Base-by-base conservation (phyloP, 2,888 invertebrate species). In the Caenorhabditis imperialis region DNA sequence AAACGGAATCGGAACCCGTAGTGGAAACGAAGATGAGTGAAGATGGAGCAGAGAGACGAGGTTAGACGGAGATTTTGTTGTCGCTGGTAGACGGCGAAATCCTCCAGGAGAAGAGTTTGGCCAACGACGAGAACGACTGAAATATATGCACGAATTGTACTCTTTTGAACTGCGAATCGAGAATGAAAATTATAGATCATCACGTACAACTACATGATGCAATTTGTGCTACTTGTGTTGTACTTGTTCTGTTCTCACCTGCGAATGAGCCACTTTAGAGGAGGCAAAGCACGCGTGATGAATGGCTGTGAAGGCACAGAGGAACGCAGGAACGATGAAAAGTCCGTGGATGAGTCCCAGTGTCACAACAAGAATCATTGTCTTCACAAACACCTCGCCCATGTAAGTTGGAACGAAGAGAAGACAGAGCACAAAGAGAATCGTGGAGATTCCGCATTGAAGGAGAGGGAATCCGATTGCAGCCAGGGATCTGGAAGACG, bases 301-400 rank as follows among this genome's bases (percentile, higher is more conserved):
- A 25, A 83, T 70, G n/a, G 78, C 60, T n/a, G 85, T 78, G 42
- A 86, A 77, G 6, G 84, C 78, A 65, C 84, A 86, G 7, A 86
- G 74, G 58, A 84, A 77, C 25, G 82, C 79, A 2, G 86, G 86
- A 30, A 86, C 81, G 48, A 86, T 63, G 54, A 86, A 72, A 3
- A 86, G 72, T 47, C 83, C 86, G 45, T 86, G 86, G 30, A 86
- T 71, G 7, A 86, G 76, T 7, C 85, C 85, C 4, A 86, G 73
- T 6, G 79, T 74, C 6, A 86, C 85, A 23, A 86, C 85, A n/a
- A 86, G 78, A 16, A 86, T 78, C 84, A 86, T 85, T 3, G 86
- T 84, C 45, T 86, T 86, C 33, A 86, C 85, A 70, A 86, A 86
- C 10, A 85, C 85, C 70, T 85, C 83, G 22, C 82, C 79, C 85